Conservation (phyloP, 2,888 invertebrate species). For the Gisinianus flammeolus region DNA sequence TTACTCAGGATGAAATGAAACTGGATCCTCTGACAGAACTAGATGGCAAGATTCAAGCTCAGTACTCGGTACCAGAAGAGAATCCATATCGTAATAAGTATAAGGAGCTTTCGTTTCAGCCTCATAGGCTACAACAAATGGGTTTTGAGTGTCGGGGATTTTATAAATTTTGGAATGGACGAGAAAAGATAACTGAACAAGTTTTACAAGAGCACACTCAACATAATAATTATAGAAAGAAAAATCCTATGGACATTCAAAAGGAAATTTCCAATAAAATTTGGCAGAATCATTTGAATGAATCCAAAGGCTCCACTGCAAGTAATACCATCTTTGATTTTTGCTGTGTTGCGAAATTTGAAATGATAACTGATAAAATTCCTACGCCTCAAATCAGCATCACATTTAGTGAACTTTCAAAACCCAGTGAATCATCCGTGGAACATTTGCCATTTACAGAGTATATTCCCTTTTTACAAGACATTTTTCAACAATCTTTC, state of each 20-base stretch:
- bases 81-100: background rate
- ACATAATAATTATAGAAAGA: background rate
- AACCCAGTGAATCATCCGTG: background rate
- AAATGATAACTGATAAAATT: background rate
- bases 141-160: background rate
- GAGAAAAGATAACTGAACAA: background rate
- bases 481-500: background rate
- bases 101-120: background rate
- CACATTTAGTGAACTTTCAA: background rate
- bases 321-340: background rate
- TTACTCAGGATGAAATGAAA: no score
- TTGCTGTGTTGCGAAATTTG: background rate
- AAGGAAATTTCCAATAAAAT: background rate
- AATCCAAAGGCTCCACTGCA: no score
- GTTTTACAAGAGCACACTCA: background rate
- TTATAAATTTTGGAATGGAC: background rate
- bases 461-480: background rate
- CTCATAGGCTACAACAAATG: background rate
- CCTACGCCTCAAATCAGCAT: background rate
- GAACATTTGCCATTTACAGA: conserved; percentile 1
- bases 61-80: background rate
- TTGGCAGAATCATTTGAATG: background rate
- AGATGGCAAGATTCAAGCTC: background rate
- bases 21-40: background rate
- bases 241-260: background rate